A percentile compares a stretch with the other conserved stretches of the same genome.
Conservation (phyloP, 2,888 invertebrate genomes). For the Nymphalis urticae region DNA sequence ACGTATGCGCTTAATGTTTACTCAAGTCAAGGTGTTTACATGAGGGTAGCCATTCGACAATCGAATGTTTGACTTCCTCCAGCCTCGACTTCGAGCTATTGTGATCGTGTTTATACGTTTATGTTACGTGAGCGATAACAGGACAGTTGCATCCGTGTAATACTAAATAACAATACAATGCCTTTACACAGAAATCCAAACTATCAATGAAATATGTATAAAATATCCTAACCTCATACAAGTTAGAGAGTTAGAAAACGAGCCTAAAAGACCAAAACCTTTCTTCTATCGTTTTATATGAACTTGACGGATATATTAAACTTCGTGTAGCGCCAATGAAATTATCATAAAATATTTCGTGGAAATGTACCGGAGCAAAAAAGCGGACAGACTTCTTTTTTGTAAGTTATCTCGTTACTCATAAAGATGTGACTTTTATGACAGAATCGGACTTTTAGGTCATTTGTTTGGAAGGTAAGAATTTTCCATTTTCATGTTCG, state of each 20-base stretch:
- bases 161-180: conserved; percentile 29
- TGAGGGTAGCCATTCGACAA: conserved; percentile 53
- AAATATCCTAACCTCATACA: background rate
- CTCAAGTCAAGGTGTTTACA: conserved; percentile 49
- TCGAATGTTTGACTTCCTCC: conserved; percentile 65
- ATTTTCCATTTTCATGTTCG: conserved; percentile 20
- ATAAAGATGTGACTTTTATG: conserved; percentile 76
- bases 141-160: conserved; percentile 46
- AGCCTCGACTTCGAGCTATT: conserved; percentile 58
- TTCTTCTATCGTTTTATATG: conserved; percentile 20
- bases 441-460: conserved; percentile 65
- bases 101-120: conserved; percentile 60
- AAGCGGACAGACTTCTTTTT: conserved; percentile 63
- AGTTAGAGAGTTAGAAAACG: background rate
- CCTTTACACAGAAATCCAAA: conserved; percentile 9
- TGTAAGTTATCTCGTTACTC: conserved; percentile 73
- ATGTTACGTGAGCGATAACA: conserved; percentile 47
- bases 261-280: background rate
- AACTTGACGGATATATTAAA: conserved; percentile 40
- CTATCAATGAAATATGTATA: background rate
- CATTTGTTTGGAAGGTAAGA: conserved; percentile 58
- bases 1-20: conserved; percentile 44
- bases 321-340: conserved; percentile 64
- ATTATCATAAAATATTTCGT: conserved; percentile 71
- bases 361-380: conserved; percentile 63